A percentile compares a stretch with the other conserved stretches of the same genome.
phyloP scores from a whole-genome alignment of 2,113 vertebrate species.

The Tonatia bakeri region DNA sequence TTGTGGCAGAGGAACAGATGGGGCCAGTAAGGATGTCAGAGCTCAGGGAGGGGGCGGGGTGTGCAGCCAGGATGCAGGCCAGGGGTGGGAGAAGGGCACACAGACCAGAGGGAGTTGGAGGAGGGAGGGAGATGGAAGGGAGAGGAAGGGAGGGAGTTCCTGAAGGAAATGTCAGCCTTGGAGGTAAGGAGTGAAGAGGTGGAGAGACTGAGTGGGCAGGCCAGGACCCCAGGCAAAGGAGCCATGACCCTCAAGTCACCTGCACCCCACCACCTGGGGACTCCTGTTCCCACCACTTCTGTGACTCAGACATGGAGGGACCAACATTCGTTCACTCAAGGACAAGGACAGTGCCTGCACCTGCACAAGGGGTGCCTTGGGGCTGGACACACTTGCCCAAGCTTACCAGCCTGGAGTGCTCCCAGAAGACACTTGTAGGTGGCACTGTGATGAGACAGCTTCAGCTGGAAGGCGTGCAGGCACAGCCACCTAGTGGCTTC shows the following conservation, averaged over 20 bases:
- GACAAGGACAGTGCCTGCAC: not conserved
- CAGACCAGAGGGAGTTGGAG: not conserved
- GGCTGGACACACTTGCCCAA: accelerated
- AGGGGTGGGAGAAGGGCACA: not conserved
- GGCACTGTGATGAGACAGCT: slow-evolving; percentile 73
- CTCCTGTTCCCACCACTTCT: not conserved
- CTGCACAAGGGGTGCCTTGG: not conserved
- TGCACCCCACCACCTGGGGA: not conserved
- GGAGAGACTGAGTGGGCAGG: accelerated
- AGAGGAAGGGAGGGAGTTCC: too few relatives aligned
- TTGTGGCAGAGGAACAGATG: not conserved
- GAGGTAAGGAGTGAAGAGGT: not conserved
- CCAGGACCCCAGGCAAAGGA: accelerated
- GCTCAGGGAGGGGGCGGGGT: accelerated
- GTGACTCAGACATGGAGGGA: not conserved
- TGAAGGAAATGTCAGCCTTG: too few relatives aligned
- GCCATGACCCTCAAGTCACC: accelerated
- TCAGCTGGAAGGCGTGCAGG: slow-evolving; percentile 78
- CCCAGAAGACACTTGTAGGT: slow-evolving; percentile 80
- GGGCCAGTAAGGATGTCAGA: not conserved
- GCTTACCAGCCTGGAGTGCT: slow-evolving; percentile 77
- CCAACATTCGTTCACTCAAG: too few relatives aligned
- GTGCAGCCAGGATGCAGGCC: not conserved
- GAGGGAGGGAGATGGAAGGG: not conserved
- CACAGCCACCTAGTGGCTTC: slow-evolving; percentile 82